Base-by-base conservation (phyloP, 2,797 vertebrate species). In the Acrossocheilus fasciatus region DNA sequence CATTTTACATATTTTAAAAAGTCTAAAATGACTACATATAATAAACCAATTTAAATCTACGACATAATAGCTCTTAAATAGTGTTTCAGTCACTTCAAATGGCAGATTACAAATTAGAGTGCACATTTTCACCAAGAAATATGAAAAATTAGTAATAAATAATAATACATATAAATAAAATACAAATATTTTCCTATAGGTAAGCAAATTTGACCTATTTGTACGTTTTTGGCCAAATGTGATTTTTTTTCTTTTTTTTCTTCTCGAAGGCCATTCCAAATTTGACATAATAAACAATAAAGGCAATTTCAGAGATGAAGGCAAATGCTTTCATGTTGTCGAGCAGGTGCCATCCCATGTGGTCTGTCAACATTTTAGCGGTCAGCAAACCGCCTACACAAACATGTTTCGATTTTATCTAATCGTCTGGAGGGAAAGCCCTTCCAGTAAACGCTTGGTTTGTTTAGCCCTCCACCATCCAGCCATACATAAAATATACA, bases 361-460 rank as follows among this genome's bases (percentile, higher is more conserved):
- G 88, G 89, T 88, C 86, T 87, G 86, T 87, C 83, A 89, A 90
- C 81, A 81, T 87, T 87, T 87, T 78, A 66, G 74, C 41, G 64
- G 87, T 78, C 23, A 88, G 72, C 77, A 68, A 87, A 85, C 74
- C 79, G 4, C 87, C 83, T 82, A 41, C 81, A 81, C 68, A 91
- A 90, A 91, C 90, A 89, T 90, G 89, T 91, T 87, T 90, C 81
- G 84, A 89, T 89, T 89, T 88, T 89, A 91, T 91, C 88, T 90
- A 83, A 89, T 89, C 82, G 86, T 90, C 89, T 88, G 62, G 79
- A 91, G 90, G 87, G 81, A 89, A 89, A 90, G 83, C 83, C 74
- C 86, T 91, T 91, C 90, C 90, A 91, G 90, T 91, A 90, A 91
- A 82, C 26, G 80, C 76, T 76, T 50, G 70, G 88, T 89, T 90